phyloP scores from a whole-genome alignment of 2,797 vertebrate genomes.

The Falco cherrug region DNA sequence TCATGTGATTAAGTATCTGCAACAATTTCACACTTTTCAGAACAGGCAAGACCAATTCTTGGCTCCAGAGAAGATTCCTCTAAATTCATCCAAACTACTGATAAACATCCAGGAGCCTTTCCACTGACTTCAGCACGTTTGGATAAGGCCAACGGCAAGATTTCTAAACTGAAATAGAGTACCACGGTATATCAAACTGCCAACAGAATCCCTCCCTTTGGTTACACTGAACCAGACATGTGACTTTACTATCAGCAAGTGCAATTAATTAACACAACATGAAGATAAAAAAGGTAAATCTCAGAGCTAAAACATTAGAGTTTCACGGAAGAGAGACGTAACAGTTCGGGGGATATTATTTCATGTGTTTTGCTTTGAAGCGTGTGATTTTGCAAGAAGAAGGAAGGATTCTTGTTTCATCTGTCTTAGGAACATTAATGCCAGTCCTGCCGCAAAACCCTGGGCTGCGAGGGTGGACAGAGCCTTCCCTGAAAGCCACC shows the following conservation, averaged over 20 bases:
- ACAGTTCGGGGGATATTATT: background rate
- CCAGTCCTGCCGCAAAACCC: background rate
- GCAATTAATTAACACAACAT: background rate
- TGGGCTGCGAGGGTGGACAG: background rate
- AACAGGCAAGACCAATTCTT: background rate
- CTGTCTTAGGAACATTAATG: background rate
- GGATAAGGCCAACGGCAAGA: background rate
- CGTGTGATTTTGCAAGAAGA: background rate
- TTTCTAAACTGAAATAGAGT: background rate
- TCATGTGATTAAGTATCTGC: background rate
- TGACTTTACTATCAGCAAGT: background rate
- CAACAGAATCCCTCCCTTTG: background rate
- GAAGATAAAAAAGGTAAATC: background rate
- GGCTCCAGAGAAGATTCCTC: background rate
- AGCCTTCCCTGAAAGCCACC: background rate
- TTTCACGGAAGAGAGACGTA: background rate
- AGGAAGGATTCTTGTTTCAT: background rate
- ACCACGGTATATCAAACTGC: background rate
- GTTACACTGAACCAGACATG: background rate
- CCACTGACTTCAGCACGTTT: background rate
- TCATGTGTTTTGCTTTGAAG: background rate
- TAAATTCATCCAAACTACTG: background rate
- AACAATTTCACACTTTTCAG: background rate
- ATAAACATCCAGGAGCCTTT: background rate
- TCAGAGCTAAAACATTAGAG: background rate